Evolutionary conservation across 2,797 vertebrate genomes (phyloP), one percentile per base, ranked within the genome.

Genomic region (Pagetopsis macropterus): DNA sequence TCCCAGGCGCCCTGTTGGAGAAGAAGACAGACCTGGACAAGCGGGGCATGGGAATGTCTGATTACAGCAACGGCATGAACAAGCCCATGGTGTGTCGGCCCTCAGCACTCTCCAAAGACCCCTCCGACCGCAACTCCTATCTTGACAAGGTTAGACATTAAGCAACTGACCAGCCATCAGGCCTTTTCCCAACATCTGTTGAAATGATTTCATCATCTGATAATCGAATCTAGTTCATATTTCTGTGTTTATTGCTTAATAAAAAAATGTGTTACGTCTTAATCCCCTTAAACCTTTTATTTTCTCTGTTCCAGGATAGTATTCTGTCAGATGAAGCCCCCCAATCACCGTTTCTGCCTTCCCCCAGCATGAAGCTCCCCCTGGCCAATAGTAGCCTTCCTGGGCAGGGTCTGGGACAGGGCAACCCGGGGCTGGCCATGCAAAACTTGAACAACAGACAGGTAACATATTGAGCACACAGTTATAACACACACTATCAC

Each of bases 361-460:
- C 98, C 94, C 96, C 98, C 93, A 96, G 96, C 95, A 96, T 97
- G 95, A 99, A 99, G 95, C 97, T 96, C 94, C 96, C 97, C 93
- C 95, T 98, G 95, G 95, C 96, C 95, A 98, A 96, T 94, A 97
- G 95, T 96, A 96, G 96, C 95, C 97, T 97, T 96, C 95, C 97
- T 92, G 97, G 92, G 94, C 97, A 98, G 91, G 96, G 96, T 94
- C 95, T 99, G 95, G 97, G 97, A 90, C 97, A 96, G 91, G 95
- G 97, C 95, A 96, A 96, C 93, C 95, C 96, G 90, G 97, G 97
- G 95, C 96, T 98, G 94, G 96, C 96, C 96, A 97, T 98, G 96
- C 97, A 98, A 96, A 99, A 98, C 97, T 97, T 99, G 96, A 99
- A 99, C 96, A 97, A 96, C 96, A 96, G 97, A 98, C 97, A 98